These are phyloP conservation scores for Ichneumoninae sp. DNA, from an alignment of 2,888 invertebrate species.

Conservation along the genomic window DNA sequence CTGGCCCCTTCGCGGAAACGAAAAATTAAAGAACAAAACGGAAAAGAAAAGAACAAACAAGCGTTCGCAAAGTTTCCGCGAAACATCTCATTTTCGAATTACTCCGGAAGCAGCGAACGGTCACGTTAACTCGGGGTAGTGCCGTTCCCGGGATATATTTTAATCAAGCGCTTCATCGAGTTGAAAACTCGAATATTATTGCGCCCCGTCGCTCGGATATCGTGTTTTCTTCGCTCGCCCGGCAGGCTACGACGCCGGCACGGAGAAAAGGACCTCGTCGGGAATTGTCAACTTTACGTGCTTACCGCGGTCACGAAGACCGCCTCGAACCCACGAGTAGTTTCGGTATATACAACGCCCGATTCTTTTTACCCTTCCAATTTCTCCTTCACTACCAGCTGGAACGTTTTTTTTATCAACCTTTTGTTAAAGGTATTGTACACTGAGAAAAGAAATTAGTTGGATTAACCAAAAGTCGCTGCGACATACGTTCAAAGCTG, in stretches of 20 bases:
- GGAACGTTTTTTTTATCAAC: background rate
- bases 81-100: constrained; percentile 78
- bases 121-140: background rate
- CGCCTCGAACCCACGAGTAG: background rate
- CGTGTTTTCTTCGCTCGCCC: constrained; percentile 49
- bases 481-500: too few relatives aligned
- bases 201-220: constrained; percentile 46
- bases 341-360: constrained; percentile 28
- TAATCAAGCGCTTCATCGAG: constrained; percentile 79
- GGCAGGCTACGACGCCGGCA: constrained; percentile 24
- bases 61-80: constrained; percentile 75
- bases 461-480: too few relatives aligned
- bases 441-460: too few relatives aligned
- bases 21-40: constrained; percentile 32
- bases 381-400: constrained; percentile 4
- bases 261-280: constrained; percentile 32
- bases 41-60: constrained; percentile 10
- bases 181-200: constrained; percentile 79
- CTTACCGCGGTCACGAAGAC: constrained; percentile 17
- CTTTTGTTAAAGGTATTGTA: background rate
- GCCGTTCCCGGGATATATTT: constrained; percentile 70
- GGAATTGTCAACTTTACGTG: constrained; percentile 53
- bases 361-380: constrained; percentile 2
- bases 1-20: constrained; percentile 3
- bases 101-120: constrained; percentile 60